Conservation (phyloP, 2,888 invertebrate genomes). For the Habrosyne pyritoides region DNA sequence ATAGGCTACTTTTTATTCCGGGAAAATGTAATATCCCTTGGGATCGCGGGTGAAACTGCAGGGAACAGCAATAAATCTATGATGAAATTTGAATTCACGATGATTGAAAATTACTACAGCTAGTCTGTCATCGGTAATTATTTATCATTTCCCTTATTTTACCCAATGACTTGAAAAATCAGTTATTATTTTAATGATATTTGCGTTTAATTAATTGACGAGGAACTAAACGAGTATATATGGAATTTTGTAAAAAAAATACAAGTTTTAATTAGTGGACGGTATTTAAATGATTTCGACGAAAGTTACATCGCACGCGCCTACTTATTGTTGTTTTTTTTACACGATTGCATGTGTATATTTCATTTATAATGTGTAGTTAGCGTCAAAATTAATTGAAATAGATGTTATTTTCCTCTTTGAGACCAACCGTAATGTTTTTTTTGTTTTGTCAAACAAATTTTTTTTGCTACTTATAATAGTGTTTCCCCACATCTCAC, state of each 20-base stretch:
- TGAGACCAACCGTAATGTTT: no score
- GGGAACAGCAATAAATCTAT: no score
- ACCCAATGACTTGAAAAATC: neutral
- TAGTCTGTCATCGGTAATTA: no score
- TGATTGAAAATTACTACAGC: no score
- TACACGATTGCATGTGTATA: neutral
- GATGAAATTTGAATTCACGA: no score
- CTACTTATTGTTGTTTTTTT: neutral
- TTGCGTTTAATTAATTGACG: neutral
- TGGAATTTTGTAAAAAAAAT: neutral
- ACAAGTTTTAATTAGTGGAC: neutral
- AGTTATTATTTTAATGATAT: neutral
- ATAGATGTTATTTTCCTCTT: neutral
- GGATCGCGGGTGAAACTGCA: no score
- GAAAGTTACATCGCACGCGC: neutral
- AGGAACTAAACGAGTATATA: neutral
- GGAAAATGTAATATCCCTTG: no score
- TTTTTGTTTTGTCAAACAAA: no score
- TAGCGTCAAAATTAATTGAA: neutral
- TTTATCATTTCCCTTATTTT: neutral
- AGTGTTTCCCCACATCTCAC: no score
- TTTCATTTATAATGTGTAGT: neutral
- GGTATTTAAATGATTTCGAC: conserved; percentile 9
- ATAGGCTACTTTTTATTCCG: no score
- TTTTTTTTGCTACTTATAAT: no score